Evolutionary conservation across 2,113 vertebrate species (phyloP), one percentile per base, ranked within the genome.

Genomic region (Lutjanus erythropterus): DNA sequence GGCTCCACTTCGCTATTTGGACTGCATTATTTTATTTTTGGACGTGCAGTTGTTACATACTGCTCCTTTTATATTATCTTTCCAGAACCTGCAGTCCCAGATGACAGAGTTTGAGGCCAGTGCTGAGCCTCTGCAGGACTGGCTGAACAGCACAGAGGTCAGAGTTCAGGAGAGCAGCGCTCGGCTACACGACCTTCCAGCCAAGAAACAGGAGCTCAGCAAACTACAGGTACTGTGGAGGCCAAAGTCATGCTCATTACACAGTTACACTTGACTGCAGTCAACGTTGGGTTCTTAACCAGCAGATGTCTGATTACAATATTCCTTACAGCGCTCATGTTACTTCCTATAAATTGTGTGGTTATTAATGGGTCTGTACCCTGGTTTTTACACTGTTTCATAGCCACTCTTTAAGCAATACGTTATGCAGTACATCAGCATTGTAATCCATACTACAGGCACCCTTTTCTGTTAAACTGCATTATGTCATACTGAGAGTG

Each of bases 51-150:
- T n/a, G n/a, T n/a, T n/a, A n/a, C n/a, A n/a, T n/a, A n/a, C n/a
- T n/a, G n/a, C n/a, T n/a, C n/a, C n/a, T n/a, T n/a, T n/a, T n/a
- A n/a, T n/a, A n/a, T 35, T 35, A 35, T 5, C 4, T 58, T 42
- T 56, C 5, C 70, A 99, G 98, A 97, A 91, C 80, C 93, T 99
- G 61, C 96, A 97, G 92, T 91, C 95, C 66, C 97, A 98, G 91
- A 99, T 99, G 97, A 96, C 96, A 64, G 97, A 97, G 81, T 98
- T 99, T 0, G 98, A 99, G 93, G 91, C 95, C 14, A 96, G 96
- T 29, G 95, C 96, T 18, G 96, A 97, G 60, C 98, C 98, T 37
- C 91, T 99, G 15, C 96, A 98, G 89, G 95, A 95, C 58, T 99
- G 98, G 97, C 93, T 99, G 76, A 96, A 93, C 75, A 91, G 93